Conservation (phyloP, 2,797 vertebrate genomes). For the Erethizon dorsatum region DNA sequence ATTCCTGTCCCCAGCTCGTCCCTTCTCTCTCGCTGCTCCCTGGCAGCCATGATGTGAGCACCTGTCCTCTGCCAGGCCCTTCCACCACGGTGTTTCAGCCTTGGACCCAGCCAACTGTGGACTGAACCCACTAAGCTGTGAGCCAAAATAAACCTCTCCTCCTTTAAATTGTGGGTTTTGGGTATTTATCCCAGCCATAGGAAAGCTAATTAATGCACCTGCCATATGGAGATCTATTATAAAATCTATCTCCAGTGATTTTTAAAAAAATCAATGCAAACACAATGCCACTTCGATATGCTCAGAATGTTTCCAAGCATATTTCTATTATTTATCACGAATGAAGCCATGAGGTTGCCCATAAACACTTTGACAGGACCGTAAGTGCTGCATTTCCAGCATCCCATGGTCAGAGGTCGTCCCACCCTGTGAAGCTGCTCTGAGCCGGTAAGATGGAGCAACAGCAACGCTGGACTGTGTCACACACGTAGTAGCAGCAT, state of each 20-base stretch:
- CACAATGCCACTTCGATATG: neutral
- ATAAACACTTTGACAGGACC: neutral
- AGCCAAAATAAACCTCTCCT: neutral
- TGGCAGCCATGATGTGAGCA: neutral
- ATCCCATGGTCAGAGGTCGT: neutral
- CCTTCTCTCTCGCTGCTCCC: neutral
- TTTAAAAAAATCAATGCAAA: neutral
- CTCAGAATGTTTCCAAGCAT: neutral
- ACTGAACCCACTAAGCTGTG: neutral
- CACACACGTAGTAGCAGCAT: neutral
- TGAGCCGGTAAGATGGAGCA: neutral
- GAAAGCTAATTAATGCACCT: neutral
- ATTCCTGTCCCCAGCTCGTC: neutral
- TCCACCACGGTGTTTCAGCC: neutral
- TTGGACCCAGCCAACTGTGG: neutral
- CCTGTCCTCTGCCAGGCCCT: neutral
- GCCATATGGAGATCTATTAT: neutral
- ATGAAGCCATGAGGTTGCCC: neutral
- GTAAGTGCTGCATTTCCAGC: neutral
- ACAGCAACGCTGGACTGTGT: neutral
- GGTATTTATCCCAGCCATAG: neutral
- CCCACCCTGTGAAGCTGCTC: neutral
- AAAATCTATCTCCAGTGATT: neutral
- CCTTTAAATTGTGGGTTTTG: neutral
- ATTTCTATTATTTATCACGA: neutral